Evolutionary conservation across 2,113 vertebrate genomes (phyloP), one percentile per base, ranked within the genome.

Genomic region (Dryoscopus gambensis): DNA sequence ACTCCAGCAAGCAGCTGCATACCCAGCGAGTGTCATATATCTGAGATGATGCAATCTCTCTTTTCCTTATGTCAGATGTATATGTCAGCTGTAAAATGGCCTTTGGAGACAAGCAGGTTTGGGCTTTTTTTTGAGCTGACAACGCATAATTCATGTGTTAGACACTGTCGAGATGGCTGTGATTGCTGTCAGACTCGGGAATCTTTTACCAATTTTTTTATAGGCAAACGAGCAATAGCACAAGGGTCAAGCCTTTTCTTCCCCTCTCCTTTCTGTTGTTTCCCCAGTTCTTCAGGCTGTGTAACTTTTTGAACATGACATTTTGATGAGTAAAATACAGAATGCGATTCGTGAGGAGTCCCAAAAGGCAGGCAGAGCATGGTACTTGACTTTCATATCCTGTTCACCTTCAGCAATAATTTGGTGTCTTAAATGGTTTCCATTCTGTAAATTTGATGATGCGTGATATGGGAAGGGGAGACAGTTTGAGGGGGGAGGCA

Each of bases 381-480:
- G 23, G 60, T 64, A 30, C 70, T 93, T 94, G 71, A 88, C 55
- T 94, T 95, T 92, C 30, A 71, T 67, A 55, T 90, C 42, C 49
- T 81, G 24, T 40, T 97, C 79, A 90, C 55, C 56, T 94, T 90
- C 79, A 84, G 59, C 64, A 84, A 57, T 84, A 84, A 90, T 81
- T 96, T 86, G 42, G 60, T 90, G 33, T 31, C 31, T 95, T 94
- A 88, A 95, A 86, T 52, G 13, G 24, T 75, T 90, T 77, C 70
- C n/a, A 56, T 86, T 71, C 85, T 52, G 20, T 81, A 84, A 92
- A 92, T 86, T 63, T 90, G 85, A 81, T 93, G 78, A 47, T 88
- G 50, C 0, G 0, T 93, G 71, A 78, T 73, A 63, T 35, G 39
- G 62, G 77, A 92, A 42, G 28, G 53, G 31, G 28, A 89, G n/a